Conservation (phyloP, 2,797 vertebrate genomes). For the Cyprinodon diabolis region DNA sequence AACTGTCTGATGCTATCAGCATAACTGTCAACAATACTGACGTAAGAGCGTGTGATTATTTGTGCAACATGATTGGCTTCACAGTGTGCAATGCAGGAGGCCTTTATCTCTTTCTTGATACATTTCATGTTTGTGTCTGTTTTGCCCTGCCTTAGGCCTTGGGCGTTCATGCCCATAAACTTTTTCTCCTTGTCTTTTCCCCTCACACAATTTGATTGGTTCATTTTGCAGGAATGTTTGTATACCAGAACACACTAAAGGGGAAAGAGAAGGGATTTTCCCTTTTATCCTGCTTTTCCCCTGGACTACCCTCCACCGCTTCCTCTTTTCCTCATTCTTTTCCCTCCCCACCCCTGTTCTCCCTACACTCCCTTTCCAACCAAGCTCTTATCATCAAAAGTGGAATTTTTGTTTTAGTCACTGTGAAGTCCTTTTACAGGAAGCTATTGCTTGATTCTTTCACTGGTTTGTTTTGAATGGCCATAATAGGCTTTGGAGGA, state of each 20-base stretch:
- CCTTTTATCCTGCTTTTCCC: conserved; percentile 75
- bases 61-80: conserved; percentile 29
- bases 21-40: conserved; percentile 53
- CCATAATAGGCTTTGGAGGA: conserved; percentile 29
- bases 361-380: conserved; percentile 23
- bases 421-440: conserved; percentile 60
- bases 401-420: conserved; percentile 59
- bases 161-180: conserved; percentile 38
- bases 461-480: conserved; percentile 33
- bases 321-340: conserved; percentile 62
- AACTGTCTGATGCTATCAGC: conserved; percentile 46
- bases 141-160: conserved; percentile 32
- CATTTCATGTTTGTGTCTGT: conserved; percentile 29
- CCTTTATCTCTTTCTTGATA: conserved; percentile 20
- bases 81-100: conserved; percentile 16
- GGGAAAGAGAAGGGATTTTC: conserved; percentile 82
- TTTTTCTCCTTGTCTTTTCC: conserved; percentile 42
- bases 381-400: conserved; percentile 63
- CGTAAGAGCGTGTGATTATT: conserved; percentile 30
- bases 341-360: conserved; percentile 17
- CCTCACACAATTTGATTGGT: conserved; percentile 43
- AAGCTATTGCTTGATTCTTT: conserved; percentile 33
- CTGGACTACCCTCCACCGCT: conserved; percentile 56
- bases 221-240: conserved; percentile 69
- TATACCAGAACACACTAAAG: conserved; percentile 58